phyloP scores from a whole-genome alignment of 2,113 vertebrate species.

The Psittacus erithacus region DNA sequence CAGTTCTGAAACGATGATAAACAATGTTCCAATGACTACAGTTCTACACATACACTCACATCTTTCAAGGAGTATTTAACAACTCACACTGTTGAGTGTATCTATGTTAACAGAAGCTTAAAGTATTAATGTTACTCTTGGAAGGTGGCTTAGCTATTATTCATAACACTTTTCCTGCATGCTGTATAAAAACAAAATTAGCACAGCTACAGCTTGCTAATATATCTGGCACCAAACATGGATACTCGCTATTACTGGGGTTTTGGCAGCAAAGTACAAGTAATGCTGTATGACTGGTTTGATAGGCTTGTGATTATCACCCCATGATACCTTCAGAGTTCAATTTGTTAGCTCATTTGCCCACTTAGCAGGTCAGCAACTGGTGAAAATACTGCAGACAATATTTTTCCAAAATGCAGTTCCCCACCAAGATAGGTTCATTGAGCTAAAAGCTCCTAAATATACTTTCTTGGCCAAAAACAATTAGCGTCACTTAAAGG shows the following conservation, averaged over 20 bases:
- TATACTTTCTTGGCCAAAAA: neutral
- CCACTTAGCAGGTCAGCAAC: neutral
- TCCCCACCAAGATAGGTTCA: neutral
- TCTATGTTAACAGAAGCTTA: neutral
- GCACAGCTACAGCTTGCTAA: neutral
- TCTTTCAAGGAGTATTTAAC: neutral
- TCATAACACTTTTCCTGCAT: neutral
- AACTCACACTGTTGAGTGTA: neutral
- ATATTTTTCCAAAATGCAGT: neutral
- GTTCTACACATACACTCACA: neutral
- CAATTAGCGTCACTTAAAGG: neutral
- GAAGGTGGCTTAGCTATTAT: neutral
- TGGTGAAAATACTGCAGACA: neutral
- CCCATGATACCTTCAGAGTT: neutral
- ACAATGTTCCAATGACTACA: neutral
- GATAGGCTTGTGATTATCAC: neutral
- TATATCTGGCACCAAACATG: neutral
- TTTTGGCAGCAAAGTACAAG: neutral
- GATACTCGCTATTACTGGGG: neutral
- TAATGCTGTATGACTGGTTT: neutral
- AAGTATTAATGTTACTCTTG: neutral
- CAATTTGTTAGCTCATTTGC: neutral
- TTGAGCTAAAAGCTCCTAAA: neutral
- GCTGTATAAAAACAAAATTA: neutral
- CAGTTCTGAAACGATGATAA: neutral